Percentiles rank a stretch among this genome's conserved stretches.
These are phyloP conservation scores for Dendrocopos noguchii DNA, from an alignment of 2,113 vertebrate genomes.

Conservation along the genomic window DNA sequence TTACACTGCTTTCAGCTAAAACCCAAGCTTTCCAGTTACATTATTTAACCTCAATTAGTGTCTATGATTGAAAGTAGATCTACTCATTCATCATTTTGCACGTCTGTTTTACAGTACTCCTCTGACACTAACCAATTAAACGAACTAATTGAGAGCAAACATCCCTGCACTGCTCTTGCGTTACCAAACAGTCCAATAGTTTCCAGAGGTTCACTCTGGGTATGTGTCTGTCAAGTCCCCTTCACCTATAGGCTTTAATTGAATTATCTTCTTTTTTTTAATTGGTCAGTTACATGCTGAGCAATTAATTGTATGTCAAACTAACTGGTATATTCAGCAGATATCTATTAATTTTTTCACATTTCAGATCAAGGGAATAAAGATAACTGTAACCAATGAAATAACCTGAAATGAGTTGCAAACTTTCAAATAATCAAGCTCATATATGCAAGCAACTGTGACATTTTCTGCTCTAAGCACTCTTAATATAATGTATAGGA, in stretches of 20 bases:
- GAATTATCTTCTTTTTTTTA: not conserved
- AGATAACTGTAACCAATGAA: not conserved
- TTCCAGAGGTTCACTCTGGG: not conserved
- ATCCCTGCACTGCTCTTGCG: not conserved
- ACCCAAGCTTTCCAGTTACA: not conserved
- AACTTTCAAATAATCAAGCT: not conserved
- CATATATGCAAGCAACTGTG: not conserved
- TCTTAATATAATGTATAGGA: not conserved
- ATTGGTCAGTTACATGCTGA: not conserved
- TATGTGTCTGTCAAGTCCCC: not conserved
- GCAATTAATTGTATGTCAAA: not conserved
- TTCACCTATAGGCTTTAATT: not conserved
- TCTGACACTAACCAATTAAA: constrained; percentile 16
- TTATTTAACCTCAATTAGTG: not conserved
- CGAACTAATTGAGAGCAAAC: not conserved
- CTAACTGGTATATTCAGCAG: not conserved
- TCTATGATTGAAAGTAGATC: not conserved
- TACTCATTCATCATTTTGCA: not conserved
- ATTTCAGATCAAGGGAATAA: not conserved
- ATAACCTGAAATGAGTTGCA: not conserved
- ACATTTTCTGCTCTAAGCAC: not conserved
- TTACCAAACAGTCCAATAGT: not conserved
- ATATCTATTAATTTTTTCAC: not conserved
- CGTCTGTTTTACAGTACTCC: not conserved
- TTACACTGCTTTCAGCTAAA: not conserved